Conservation (phyloP, 2,113 vertebrate genomes). For the Cairina moschata region DNA sequence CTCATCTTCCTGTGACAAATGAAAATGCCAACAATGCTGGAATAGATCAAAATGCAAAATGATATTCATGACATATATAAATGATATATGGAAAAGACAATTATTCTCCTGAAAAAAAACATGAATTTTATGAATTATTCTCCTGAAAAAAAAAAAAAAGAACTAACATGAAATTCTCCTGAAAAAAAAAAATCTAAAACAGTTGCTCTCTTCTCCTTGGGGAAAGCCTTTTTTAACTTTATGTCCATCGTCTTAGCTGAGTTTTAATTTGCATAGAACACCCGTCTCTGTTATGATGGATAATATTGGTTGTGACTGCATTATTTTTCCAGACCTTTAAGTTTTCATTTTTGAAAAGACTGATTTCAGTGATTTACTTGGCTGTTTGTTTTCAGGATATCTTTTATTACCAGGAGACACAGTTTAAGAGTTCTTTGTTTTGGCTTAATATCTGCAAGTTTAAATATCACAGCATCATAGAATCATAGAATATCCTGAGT, state of each 20-base stretch:
- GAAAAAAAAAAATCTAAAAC: neutral
- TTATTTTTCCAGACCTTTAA: neutral
- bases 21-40: neutral
- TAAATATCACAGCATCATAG: neutral
- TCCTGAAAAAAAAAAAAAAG: neutral
- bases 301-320: neutral
- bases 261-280: neutral
- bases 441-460: neutral
- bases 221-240: neutral
- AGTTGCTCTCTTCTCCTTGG: neutral
- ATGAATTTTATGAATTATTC: neutral
- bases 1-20: neutral
- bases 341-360: neutral
- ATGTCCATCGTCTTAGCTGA: neutral
- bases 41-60: neutral
- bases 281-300: neutral
- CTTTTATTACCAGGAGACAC: neutral
- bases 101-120: neutral
- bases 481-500: too few relatives aligned
- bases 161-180: too few relatives aligned
- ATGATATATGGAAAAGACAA: neutral
- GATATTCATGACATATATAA: neutral
- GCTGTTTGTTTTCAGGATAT: neutral
- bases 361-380: rapidly evolving
- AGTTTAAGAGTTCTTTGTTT: neutral